These are phyloP conservation scores for Lacanobia oleracea DNA, from an alignment of 2,888 invertebrate species.

Conservation along the genomic window DNA sequence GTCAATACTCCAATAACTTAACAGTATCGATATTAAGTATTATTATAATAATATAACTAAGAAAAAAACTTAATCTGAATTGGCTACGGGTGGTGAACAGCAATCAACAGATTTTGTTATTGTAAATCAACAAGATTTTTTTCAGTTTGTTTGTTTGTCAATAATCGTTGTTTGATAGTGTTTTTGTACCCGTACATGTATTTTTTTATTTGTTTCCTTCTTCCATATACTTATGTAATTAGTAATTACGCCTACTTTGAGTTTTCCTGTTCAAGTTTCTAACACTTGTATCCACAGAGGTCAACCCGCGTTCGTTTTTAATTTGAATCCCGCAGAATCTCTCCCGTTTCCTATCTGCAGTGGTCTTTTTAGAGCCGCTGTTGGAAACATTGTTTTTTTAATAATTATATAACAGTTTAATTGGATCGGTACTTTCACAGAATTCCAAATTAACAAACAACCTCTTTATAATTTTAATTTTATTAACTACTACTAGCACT, in stretches of 20 bases:
- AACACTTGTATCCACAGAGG: not conserved
- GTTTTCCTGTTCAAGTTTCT: not conserved
- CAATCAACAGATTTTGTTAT: conserved; percentile 32
- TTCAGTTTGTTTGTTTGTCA: conserved; percentile 7
- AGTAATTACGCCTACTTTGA: not conserved
- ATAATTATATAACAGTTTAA: no score
- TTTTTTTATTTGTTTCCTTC: not conserved
- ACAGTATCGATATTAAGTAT: not conserved
- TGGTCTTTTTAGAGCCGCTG: no score
- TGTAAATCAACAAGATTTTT: conserved; percentile 24
- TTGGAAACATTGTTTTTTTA: no score
- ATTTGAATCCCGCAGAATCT: no score
- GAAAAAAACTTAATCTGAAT: conserved; percentile 4
- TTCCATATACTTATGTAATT: not conserved
- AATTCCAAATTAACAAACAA: not conserved
- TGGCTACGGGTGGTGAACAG: not conserved
- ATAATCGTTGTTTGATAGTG: conserved; percentile 12
- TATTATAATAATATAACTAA: conserved; percentile 7
- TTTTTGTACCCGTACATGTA: not conserved
- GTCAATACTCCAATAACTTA: conserved; percentile 26
- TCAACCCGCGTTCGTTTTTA: no score
- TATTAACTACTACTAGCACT: no score
- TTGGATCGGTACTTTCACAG: no score
- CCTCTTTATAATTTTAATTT: no score
- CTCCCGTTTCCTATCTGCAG: no score